These are phyloP conservation scores for Metellina segmentata DNA, from an alignment of 2,888 invertebrate species.

Conservation along the genomic window DNA sequence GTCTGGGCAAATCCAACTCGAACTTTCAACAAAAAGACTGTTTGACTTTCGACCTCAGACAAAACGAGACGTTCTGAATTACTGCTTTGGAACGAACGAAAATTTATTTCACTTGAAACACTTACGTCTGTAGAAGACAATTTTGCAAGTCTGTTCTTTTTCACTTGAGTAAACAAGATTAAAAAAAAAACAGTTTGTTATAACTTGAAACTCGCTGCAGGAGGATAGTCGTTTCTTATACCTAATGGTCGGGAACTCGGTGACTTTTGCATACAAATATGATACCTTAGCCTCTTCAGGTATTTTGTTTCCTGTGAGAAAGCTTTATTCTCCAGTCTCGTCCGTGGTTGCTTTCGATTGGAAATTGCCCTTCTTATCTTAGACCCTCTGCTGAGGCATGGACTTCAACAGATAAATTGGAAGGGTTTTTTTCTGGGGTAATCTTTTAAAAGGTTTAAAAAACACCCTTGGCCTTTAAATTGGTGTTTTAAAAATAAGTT, in stretches of 20 bases:
- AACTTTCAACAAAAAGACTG: too few species aligned
- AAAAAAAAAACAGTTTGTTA: background rate
- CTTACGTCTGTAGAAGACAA: too few species aligned
- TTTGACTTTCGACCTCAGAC: too few species aligned
- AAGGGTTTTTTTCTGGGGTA: constrained; percentile 5
- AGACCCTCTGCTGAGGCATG: constrained; percentile 17
- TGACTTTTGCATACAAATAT: constrained; percentile 10
- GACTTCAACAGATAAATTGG: constrained; percentile 14
- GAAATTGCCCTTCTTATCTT: constrained; percentile 39
- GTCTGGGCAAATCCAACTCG: too few species aligned
- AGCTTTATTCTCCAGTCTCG: constrained; percentile 9
- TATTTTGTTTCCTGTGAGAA: constrained; percentile 1
- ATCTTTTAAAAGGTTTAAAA: constrained; percentile 8
- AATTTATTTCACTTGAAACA: too few species aligned
- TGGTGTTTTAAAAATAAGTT: background rate
- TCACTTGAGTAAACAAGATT: too few species aligned
- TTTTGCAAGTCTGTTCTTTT: too few species aligned
- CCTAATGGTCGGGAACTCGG: constrained; percentile 5
- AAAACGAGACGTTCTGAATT: too few species aligned
- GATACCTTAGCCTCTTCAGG: constrained; percentile 1
- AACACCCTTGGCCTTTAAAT: background rate
- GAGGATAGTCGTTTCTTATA: constrained; percentile 7
- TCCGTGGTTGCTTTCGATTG: background rate
- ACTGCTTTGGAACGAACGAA: too few species aligned
- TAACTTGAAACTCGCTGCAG: background rate